phyloP scores from a whole-genome alignment of 2,113 vertebrate species.

The Coregonus clupeaformis region DNA sequence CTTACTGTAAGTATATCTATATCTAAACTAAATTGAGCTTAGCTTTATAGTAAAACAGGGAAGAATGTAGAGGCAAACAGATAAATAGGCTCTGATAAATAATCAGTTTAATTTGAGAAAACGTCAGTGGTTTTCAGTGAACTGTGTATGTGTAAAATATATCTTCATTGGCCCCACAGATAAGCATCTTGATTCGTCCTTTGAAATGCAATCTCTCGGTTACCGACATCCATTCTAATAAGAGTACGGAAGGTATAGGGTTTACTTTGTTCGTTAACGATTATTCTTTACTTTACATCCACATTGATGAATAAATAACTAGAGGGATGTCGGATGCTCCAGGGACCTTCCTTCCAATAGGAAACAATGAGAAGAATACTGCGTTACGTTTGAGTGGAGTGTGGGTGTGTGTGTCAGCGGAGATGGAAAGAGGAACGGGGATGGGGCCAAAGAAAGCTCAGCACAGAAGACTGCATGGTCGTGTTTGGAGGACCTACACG shows the following conservation, averaged over 20 bases:
- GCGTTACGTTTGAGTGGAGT: constrained; percentile 24
- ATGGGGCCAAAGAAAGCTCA: constrained; percentile 36
- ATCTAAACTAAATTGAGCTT: constrained; percentile 29
- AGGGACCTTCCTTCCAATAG: constrained; percentile 11
- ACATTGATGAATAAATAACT: constrained; percentile 28
- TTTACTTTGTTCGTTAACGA: constrained; percentile 44
- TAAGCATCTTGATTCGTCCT: constrained; percentile 63
- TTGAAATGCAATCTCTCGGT: constrained; percentile 52
- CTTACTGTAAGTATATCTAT: constrained; percentile 29
- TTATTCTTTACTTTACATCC: constrained; percentile 25
- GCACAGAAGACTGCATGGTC: constrained; percentile 1
- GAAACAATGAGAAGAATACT: constrained; percentile 40
- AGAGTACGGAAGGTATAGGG: constrained; percentile 23
- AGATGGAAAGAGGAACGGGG: constrained; percentile 25
- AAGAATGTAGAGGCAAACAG: constrained; percentile 28
- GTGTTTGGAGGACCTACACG: constrained; percentile 33
- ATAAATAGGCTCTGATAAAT: constrained; percentile 57
- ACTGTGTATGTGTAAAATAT: constrained; percentile 51
- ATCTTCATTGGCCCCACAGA: constrained; percentile 61
- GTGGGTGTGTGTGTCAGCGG: constrained; percentile 24
- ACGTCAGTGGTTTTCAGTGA: constrained; percentile 33
- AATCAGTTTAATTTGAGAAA: constrained; percentile 60
- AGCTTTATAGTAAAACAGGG: constrained; percentile 20
- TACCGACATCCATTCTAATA: constrained; percentile 8
- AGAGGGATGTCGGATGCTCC: constrained; percentile 6